These are phyloP conservation scores for Carassius carassius DNA, from an alignment of 2,113 vertebrate genomes.

Conservation along the genomic window DNA sequence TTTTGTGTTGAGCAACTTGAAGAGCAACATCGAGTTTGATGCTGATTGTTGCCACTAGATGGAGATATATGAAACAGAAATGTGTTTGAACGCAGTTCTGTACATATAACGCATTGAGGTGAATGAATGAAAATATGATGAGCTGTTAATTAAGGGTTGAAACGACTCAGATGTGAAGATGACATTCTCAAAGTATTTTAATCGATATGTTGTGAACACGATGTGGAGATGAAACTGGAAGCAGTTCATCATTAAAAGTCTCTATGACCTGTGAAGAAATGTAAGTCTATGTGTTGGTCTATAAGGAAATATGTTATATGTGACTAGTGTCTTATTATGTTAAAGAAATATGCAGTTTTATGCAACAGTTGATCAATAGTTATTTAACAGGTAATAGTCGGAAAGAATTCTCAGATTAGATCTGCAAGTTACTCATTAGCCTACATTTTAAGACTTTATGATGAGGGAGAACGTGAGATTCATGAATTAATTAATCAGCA, in stretches of 20 bases:
- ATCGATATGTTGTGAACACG: background rate
- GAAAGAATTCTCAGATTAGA: conserved; percentile 12
- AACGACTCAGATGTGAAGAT: background rate
- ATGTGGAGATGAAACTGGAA: background rate
- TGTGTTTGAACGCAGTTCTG: background rate
- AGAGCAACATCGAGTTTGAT: background rate
- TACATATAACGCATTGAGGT: background rate
- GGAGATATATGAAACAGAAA: conserved; percentile 5
- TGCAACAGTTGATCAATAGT: background rate
- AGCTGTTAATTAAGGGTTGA: background rate
- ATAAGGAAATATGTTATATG: background rate
- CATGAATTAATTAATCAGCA: background rate
- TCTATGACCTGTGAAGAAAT: background rate
- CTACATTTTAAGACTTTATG: background rate
- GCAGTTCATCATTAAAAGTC: too few relatives aligned
- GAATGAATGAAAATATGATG: background rate
- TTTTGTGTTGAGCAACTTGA: background rate
- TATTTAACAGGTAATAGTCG: background rate
- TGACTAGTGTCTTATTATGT: background rate
- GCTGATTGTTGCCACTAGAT: conserved; percentile 1
- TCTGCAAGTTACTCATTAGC: conserved; percentile 8
- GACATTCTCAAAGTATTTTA: background rate
- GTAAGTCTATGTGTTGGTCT: too few relatives aligned
- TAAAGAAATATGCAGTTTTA: background rate
- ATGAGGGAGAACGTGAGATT: background rate